phyloP scores from a whole-genome alignment of 2,888 invertebrate species.

The Catocala nupta region DNA sequence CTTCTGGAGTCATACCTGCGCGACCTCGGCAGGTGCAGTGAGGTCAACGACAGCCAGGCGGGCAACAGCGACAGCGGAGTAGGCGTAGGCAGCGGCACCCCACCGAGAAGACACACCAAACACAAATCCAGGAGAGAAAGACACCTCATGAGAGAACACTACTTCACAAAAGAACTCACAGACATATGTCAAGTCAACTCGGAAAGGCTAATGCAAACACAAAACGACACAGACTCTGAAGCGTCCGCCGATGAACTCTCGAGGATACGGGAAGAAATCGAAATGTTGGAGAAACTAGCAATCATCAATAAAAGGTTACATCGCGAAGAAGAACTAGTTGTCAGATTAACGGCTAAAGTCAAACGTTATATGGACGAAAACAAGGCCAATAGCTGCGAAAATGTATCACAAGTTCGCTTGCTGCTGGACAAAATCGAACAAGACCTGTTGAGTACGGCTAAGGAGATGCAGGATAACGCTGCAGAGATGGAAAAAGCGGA shows the following conservation, averaged over 20 bases:
- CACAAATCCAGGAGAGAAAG: slow-evolving; percentile 85
- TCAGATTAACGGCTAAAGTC: slow-evolving; percentile 89
- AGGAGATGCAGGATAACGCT: slow-evolving; percentile 86
- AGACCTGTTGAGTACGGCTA: slow-evolving; percentile 80
- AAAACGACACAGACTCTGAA: slow-evolving; percentile 83
- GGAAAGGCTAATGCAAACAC: slow-evolving; percentile 78
- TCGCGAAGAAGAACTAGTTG: slow-evolving; percentile 91
- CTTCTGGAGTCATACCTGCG: slow-evolving; percentile 92
- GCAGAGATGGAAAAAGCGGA: slow-evolving; percentile 83
- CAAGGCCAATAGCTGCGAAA: slow-evolving; percentile 82
- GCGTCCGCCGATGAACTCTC: slow-evolving; percentile 84
- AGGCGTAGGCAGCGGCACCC: slow-evolving; percentile 89
- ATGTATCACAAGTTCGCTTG: slow-evolving; percentile 80
- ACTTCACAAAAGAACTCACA: slow-evolving; percentile 85
- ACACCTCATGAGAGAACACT: slow-evolving; percentile 85
- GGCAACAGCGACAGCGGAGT: slow-evolving; percentile 91
- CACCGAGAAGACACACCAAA: slow-evolving; percentile 83
- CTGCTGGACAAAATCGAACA: slow-evolving; percentile 84
- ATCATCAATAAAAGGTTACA: slow-evolving; percentile 91
- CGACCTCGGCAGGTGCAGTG: slow-evolving; percentile 77
- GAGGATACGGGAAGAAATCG: slow-evolving; percentile 89
- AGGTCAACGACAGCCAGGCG: slow-evolving; percentile 86
- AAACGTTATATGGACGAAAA: slow-evolving; percentile 87
- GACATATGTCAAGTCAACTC: slow-evolving; percentile 85
- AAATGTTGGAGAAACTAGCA: slow-evolving; percentile 91